Evolutionary conservation across 2,888 invertebrate genomes (phyloP).

Genomic region (Dorcus hopei): DNA sequence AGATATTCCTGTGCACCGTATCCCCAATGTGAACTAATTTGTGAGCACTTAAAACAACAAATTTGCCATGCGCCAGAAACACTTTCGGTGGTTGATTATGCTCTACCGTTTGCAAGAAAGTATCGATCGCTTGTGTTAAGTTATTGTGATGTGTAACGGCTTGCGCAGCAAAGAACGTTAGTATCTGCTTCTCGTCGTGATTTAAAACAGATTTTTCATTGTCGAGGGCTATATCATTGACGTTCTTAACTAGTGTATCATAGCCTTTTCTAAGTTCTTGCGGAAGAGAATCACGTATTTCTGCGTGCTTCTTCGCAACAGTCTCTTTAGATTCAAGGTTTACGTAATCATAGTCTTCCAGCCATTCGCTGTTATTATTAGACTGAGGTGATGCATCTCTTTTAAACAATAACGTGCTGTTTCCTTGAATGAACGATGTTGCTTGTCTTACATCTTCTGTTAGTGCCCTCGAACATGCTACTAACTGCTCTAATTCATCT

Average conservation of each 20-base stretch:
- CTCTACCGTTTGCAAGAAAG: slow-evolving; percentile 87
- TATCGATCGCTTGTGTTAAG: slow-evolving; percentile 85
- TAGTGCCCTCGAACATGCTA: slow-evolving; percentile 81
- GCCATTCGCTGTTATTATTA: slow-evolving; percentile 58
- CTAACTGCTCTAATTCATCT: slow-evolving; percentile 85
- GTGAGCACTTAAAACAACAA: slow-evolving; percentile 91
- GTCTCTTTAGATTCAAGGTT: slow-evolving; percentile 75
- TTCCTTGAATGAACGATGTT: slow-evolving; percentile 87
- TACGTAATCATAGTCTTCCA: slow-evolving; percentile 90
- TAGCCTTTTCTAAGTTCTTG: slow-evolving; percentile 72
- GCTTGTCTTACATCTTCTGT: slow-evolving; percentile 87
- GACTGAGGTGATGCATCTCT: slow-evolving; percentile 50
- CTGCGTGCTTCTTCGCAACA: slow-evolving; percentile 68
- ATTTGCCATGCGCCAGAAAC: slow-evolving; percentile 91
- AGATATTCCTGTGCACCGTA: slow-evolving; percentile 83
- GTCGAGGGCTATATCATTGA: slow-evolving; percentile 61
- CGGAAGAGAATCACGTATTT: slow-evolving; percentile 69
- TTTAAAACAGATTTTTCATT: slow-evolving; percentile 56
- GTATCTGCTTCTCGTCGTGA: slow-evolving; percentile 76
- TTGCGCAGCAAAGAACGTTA: slow-evolving; percentile 86
- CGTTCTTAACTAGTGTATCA: slow-evolving; percentile 71
- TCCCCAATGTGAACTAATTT: slow-evolving; percentile 93
- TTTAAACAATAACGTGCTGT: slow-evolving; percentile 76
- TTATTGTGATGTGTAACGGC: slow-evolving; percentile 80
- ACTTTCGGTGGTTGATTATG: slow-evolving; percentile 91